phyloP scores from a whole-genome alignment of 2,113 vertebrate genomes.

The Sturnus vulgaris region DNA sequence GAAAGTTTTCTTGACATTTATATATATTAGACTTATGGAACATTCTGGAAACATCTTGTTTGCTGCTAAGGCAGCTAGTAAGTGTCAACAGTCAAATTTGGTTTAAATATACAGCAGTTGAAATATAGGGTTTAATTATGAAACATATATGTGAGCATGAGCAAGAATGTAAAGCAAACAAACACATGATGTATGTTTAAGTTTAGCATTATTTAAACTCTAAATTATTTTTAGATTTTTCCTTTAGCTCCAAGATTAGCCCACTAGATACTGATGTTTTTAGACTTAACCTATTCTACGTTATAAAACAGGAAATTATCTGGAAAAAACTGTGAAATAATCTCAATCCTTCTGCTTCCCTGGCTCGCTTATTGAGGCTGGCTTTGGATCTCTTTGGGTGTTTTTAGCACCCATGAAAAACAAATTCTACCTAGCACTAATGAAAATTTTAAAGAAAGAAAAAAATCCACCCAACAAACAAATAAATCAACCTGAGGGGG shows the following conservation, averaged over 20 bases:
- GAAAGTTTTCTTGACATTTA: neutral
- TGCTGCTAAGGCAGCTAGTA: neutral
- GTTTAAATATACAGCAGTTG: neutral
- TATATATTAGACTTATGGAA: neutral
- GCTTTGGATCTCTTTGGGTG: neutral
- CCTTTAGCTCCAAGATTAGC: neutral
- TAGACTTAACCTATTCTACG: neutral
- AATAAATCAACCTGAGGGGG: rapidly evolving
- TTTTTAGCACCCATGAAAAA: neutral
- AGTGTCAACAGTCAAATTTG: neutral
- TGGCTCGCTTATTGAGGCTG: neutral
- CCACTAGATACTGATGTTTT: neutral
- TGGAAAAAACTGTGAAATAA: neutral
- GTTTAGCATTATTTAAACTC: neutral
- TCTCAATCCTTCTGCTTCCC: neutral
- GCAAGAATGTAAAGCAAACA: neutral
- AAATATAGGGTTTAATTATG: neutral
- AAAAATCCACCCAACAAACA: neutral
- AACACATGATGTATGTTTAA: neutral
- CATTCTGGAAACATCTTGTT: neutral
- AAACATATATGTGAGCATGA: neutral
- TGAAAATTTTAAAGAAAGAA: neutral
- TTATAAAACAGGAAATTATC: neutral
- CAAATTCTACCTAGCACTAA: neutral
- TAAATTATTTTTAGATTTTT: neutral